phyloP scores from a whole-genome alignment of 2,797 vertebrate species.

The Adrianichthys oophorus region DNA sequence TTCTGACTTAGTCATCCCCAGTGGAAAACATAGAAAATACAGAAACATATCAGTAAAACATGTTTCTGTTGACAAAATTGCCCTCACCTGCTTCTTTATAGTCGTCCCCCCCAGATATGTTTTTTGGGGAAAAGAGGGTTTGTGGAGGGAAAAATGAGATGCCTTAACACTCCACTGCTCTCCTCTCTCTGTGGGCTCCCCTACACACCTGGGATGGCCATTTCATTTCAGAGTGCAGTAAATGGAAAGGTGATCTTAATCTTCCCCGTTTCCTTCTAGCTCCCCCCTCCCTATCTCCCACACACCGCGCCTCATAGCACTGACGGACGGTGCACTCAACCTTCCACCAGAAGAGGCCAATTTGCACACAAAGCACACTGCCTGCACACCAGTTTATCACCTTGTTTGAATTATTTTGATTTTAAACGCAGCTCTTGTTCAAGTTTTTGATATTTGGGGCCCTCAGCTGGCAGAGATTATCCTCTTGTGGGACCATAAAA shows the following conservation, averaged over 20 bases:
- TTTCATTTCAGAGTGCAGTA: slow-evolving; percentile 78
- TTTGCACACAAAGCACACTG: slow-evolving; percentile 35
- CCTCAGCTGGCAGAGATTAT: slow-evolving; percentile 6
- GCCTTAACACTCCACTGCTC: slow-evolving; percentile 73
- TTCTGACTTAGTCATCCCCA: neutral
- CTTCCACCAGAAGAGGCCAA: slow-evolving; percentile 37
- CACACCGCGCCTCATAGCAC: slow-evolving; percentile 59
- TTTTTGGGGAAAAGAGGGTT: slow-evolving; percentile 26
- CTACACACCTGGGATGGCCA: slow-evolving; percentile 81
- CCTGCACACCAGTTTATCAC: slow-evolving; percentile 36
- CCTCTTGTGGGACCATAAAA: slow-evolving; percentile 4
- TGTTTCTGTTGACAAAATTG: slow-evolving; percentile 39
- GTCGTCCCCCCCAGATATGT: slow-evolving; percentile 35
- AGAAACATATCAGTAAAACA: slow-evolving; percentile 9
- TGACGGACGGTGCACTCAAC: slow-evolving; percentile 64
- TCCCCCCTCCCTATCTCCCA: slow-evolving; percentile 54
- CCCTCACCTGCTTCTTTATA: slow-evolving; percentile 56
- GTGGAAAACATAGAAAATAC: slow-evolving; percentile 18
- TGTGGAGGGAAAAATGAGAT: slow-evolving; percentile 73
- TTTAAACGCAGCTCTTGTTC: slow-evolving; percentile 33
- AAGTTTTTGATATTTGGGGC: slow-evolving; percentile 22
- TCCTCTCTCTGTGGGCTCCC: slow-evolving; percentile 53
- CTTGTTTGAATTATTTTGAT: slow-evolving; percentile 3
- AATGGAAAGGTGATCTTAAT: slow-evolving; percentile 84
- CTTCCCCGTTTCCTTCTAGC: slow-evolving; percentile 64